Percentiles rank a stretch among this genome's conserved stretches.
phyloP scores from a whole-genome alignment of 2,797 vertebrate species.

The Morelia viridis region DNA sequence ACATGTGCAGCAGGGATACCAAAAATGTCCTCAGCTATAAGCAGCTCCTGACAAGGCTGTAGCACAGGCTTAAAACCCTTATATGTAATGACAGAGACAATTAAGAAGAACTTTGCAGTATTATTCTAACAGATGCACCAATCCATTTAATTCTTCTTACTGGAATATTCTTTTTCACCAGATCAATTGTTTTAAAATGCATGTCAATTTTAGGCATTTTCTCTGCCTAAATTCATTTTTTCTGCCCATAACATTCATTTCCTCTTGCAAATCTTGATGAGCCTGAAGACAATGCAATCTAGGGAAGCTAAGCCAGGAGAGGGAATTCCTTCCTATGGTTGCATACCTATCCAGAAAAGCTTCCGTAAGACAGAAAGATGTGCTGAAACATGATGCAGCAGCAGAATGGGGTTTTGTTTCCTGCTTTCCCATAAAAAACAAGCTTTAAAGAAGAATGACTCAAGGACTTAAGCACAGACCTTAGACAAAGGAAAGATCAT shows the following conservation, averaged over 20 bases:
- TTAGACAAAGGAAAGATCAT: neutral
- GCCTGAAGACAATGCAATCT: neutral
- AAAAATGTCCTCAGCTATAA: neutral
- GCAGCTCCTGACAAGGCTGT: neutral
- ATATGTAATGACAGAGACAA: neutral
- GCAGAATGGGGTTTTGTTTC: neutral
- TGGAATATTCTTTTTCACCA: slow-evolving; percentile 75
- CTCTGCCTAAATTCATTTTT: slow-evolving; percentile 53
- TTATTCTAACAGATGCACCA: slow-evolving; percentile 70
- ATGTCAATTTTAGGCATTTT: slow-evolving; percentile 70
- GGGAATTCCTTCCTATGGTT: neutral
- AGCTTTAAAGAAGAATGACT: neutral
- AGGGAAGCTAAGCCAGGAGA: neutral
- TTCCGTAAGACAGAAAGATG: neutral
- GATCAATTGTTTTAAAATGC: slow-evolving; percentile 77
- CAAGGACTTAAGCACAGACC: neutral
- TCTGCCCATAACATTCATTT: slow-evolving; percentile 26
- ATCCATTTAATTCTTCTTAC: slow-evolving; percentile 74
- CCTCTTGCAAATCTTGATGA: neutral
- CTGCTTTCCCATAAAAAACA: neutral
- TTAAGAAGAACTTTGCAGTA: slow-evolving; percentile 67
- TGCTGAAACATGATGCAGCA: neutral
- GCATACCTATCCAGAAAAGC: neutral
- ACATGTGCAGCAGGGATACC: neutral
- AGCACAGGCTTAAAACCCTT: neutral